Percentiles rank a stretch among this genome's conserved stretches.
phyloP scores from a whole-genome alignment of 1,140 invertebrate genomes.

The Drosophila chauvacae region DNA sequence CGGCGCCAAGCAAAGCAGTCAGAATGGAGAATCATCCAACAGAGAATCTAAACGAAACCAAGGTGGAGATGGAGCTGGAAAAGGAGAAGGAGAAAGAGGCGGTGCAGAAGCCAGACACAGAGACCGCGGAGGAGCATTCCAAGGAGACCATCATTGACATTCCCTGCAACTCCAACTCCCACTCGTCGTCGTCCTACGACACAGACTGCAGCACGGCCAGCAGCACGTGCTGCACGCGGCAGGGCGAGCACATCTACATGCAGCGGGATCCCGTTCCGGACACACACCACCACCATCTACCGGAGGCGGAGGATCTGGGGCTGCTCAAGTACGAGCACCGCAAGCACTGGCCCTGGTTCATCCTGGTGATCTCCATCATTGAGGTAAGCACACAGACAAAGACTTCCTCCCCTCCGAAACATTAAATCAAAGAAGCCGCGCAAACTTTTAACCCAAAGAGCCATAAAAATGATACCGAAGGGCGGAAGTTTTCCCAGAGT shows the following conservation, averaged over 20 bases:
- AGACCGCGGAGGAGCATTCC: constrained; percentile 20
- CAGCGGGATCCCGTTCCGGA: constrained; percentile 50
- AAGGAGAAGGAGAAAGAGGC: constrained; percentile 9
- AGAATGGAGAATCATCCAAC: constrained; percentile 53
- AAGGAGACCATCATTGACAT: constrained; percentile 80
- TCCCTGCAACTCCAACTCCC: constrained; percentile 49
- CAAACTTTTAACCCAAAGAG: constrained; percentile 73
- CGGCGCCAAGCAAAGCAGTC: constrained; percentile 30
- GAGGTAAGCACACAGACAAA: constrained; percentile 88
- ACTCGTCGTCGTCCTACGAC: constrained; percentile 76
- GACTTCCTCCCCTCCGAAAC: neutral
- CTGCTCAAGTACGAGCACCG: constrained; percentile 72
- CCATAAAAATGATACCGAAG: constrained; percentile 69
- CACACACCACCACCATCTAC: constrained; percentile 18
- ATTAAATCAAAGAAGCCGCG: constrained; percentile 54
- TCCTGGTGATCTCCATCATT: constrained; percentile 93
- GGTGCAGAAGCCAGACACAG: constrained; percentile 11
- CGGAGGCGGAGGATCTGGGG: constrained; percentile 53
- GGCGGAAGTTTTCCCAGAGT: constrained; percentile 35
- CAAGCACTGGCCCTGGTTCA: constrained; percentile 89
- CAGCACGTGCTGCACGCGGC: constrained; percentile 80
- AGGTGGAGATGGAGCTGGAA: constrained; percentile 48
- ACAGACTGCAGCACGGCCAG: constrained; percentile 81
- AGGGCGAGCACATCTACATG: constrained; percentile 82
- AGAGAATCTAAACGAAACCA: constrained; percentile 56